phyloP scores from a whole-genome alignment of 2,113 vertebrate species.

The Patagioenas fasciata region DNA sequence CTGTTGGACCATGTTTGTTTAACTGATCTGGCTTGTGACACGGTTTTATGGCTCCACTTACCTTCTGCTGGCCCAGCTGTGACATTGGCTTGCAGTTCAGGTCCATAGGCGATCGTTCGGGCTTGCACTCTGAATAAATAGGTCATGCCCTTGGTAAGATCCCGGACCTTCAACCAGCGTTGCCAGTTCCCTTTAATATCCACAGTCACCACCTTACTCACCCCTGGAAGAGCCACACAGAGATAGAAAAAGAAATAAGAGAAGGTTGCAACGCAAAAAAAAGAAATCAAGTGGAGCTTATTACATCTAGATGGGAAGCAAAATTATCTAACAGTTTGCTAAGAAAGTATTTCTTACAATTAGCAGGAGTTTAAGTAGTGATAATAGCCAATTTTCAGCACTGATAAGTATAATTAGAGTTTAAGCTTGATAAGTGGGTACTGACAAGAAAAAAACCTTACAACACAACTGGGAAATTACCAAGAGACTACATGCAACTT shows the following conservation, averaged over 20 bases:
- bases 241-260: not conserved
- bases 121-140: constrained; percentile 92
- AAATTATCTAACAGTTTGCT: constrained; percentile 40
- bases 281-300: not conserved
- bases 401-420: constrained; percentile 75
- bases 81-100: constrained; percentile 85
- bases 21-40: not conserved
- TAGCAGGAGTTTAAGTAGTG: constrained; percentile 59
- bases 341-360: constrained; percentile 66
- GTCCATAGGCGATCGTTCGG: constrained; percentile 88
- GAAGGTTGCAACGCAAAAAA: not conserved
- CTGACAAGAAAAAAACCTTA: constrained; percentile 54
- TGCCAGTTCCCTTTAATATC: constrained; percentile 92
- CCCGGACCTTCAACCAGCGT: constrained; percentile 91
- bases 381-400: constrained; percentile 72
- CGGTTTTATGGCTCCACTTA: constrained; percentile 55
- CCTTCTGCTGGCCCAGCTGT: constrained; percentile 90
- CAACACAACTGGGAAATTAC: constrained; percentile 52
- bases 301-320: not conserved
- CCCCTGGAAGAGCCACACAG: constrained; percentile 69
- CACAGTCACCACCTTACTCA: constrained; percentile 94
- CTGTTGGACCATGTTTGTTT: not conserved
- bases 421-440: constrained; percentile 67
- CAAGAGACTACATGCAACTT: constrained; percentile 9
- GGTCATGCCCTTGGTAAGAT: constrained; percentile 86